Evolutionary conservation across 2,888 invertebrate species (phyloP).

Genomic region (Mycalesis mineus): DNA sequence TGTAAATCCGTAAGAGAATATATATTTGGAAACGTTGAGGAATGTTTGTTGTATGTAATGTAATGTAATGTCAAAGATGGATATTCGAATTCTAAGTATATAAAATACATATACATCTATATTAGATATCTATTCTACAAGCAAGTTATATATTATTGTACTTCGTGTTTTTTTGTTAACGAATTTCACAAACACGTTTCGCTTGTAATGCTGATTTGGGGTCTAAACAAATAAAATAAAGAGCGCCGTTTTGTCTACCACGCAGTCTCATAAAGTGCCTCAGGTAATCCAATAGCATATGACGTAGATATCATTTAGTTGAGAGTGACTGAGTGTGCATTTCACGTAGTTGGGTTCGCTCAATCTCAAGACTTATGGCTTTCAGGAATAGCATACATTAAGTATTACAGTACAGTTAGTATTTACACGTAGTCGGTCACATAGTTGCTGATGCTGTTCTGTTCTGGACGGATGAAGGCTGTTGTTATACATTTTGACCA

Average conservation of each 20-base stretch:
- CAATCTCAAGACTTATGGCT: conserved; percentile 76
- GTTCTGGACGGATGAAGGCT: conserved; percentile 66
- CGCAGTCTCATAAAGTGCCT: conserved; percentile 52
- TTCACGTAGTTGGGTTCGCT: conserved; percentile 73
- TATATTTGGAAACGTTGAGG: conserved; percentile 74
- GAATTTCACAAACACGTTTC: conserved; percentile 63
- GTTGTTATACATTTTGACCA: conserved; percentile 63
- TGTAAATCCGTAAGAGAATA: conserved; percentile 72
- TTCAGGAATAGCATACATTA: conserved; percentile 67
- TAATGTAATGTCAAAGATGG: conserved; percentile 66
- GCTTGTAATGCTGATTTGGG: conserved; percentile 48
- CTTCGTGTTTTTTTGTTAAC: conserved; percentile 58
- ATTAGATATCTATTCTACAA: conserved; percentile 49
- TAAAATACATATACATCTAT: conserved; percentile 37
- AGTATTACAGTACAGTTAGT: conserved; percentile 66
- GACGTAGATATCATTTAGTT: conserved; percentile 34
- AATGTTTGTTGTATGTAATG: conserved; percentile 72
- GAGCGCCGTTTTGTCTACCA: conserved; percentile 27
- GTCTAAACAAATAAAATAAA: conserved; percentile 26
- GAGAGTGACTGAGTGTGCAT: conserved; percentile 64
- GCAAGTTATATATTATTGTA: conserved; percentile 44
- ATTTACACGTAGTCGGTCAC: conserved; percentile 65
- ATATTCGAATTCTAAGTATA: conserved; percentile 62
- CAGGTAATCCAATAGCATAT: conserved; percentile 26
- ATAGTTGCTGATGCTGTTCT: conserved; percentile 65